Base-by-base conservation (phyloP, 2,888 invertebrate genomes). In the Polymixis flavicincta region DNA sequence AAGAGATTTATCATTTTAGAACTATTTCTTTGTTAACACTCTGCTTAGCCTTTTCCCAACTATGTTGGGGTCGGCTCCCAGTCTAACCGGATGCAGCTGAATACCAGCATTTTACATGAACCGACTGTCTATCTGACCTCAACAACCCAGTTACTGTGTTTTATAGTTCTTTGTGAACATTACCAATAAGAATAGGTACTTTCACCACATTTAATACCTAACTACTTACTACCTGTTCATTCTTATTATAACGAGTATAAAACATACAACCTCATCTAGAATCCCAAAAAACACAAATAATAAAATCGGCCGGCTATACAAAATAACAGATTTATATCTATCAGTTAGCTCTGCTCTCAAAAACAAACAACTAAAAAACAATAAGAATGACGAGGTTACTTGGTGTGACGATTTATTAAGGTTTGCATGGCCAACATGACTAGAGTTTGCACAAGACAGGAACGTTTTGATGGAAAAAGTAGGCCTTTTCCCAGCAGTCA, bases 281-380 rank as follows among this genome's bases (percentile, higher is more conserved):
- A 19, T 71, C 45, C 8, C 7, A 17, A 50, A 59, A 57, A 63
- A 5, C 37, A 6, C 7, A 19, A 28, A 45, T 22, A 37, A 42
- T 37, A 0, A 17, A 37, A 54, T 17, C 1, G 2, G 42, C 7
- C 19, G 22, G 5, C 17, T 42, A n/a, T 4, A 13, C 42, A 65
- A 76, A 45, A 45, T 42, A 32, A 25, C 48, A 32, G 32, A 50
- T 42, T 73, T 60, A 45, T 60, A 17, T 6, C 37, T 37, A 37
- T 32, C 32, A 32, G 32, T 32, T 4, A 37, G 37, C 37, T 37
- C 37, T 37, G 37, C 37, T 37, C 37, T 37, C 37, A 37, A 37
- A 37, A 37, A 37, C 37, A 37, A 37, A 37, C 37, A 37, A 37
- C 37, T 32, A 32, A 32, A 4, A 32, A 32, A 32, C 4, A 32